Evolutionary conservation across 2,797 vertebrate genomes (phyloP).

Genomic region (Ptychadena robeensis): DNA sequence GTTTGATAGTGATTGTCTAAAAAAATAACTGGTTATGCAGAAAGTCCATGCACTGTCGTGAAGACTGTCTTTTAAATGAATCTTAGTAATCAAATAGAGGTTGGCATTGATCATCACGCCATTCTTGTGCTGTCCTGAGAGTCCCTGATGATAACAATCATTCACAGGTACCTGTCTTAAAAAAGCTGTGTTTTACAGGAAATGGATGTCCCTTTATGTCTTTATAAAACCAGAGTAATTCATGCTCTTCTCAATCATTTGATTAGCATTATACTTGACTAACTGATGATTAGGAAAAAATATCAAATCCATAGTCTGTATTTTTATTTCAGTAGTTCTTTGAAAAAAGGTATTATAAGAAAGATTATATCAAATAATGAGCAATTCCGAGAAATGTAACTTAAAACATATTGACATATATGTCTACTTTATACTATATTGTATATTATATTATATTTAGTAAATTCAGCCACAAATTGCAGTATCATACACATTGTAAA

Average conservation of each 20-base stretch:
- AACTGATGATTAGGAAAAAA: slow-evolving; percentile 43
- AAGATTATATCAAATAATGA: too few species aligned
- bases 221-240: slow-evolving; percentile 42
- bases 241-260: slow-evolving; percentile 46
- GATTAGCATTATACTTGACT: slow-evolving; percentile 53
- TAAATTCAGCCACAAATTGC: too few species aligned
- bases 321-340: slow-evolving; percentile 27
- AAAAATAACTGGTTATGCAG: slow-evolving; percentile 56
- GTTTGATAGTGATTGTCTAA: slow-evolving; percentile 45
- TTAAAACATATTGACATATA: too few species aligned
- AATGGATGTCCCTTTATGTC: slow-evolving; percentile 49
- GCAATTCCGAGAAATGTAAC: too few species aligned
- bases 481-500: too few species aligned
- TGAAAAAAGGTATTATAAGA: too few species aligned
- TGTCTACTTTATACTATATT: too few species aligned
- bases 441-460: too few species aligned
- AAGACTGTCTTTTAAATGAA: slow-evolving; percentile 61
- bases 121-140: slow-evolving; percentile 43
- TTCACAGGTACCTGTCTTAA: slow-evolving; percentile 38
- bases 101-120: slow-evolving; percentile 51
- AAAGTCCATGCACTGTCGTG: slow-evolving; percentile 56
- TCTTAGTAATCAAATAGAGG: slow-evolving; percentile 51
- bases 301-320: slow-evolving; percentile 20
- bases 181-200: slow-evolving; percentile 48
- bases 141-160: slow-evolving; percentile 55